Percentiles rank a stretch among this genome's conserved stretches.
Evolutionary conservation across 2,888 invertebrate genomes (phyloP).

Genomic region (Rhabditophanes sp.): DNA sequence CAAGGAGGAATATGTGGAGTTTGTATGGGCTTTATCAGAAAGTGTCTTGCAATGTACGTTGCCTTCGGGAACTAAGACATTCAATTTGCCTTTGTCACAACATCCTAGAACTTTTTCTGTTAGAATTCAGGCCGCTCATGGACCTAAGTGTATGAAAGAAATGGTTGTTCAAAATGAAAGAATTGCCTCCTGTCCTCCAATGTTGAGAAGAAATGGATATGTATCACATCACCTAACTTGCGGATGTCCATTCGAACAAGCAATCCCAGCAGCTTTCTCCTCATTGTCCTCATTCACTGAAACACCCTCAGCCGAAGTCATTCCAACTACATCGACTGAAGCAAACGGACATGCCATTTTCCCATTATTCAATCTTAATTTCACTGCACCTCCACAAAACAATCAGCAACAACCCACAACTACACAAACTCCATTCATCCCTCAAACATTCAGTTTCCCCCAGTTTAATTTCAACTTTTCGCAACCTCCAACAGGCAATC

Average conservation of each 20-base stretch:
- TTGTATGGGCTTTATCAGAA: conserved; percentile 23
- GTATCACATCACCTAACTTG: conserved; percentile 20
- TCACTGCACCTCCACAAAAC: too few species aligned
- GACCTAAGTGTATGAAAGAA: conserved; percentile 20
- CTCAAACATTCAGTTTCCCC: too few species aligned
- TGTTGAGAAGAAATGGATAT: conserved; percentile 21
- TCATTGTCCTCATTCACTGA: not conserved
- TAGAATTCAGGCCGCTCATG: conserved; percentile 21
- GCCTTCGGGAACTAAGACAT: too few species aligned
- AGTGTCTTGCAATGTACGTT: conserved; percentile 20
- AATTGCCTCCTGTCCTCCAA: conserved; percentile 24
- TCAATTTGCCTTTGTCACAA: too few species aligned
- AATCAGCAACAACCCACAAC: too few species aligned
- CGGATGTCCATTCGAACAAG: conserved; percentile 17
- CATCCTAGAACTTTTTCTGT: conserved; percentile 21
- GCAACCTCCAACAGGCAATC: too few species aligned
- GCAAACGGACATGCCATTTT: too few species aligned
- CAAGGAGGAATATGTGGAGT: conserved; percentile 17
- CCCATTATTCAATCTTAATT: too few species aligned
- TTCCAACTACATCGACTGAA: too few species aligned
- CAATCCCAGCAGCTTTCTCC: conserved; percentile 2
- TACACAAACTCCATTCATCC: too few species aligned
- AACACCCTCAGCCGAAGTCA: conserved; percentile 6
- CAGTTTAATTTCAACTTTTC: too few species aligned
- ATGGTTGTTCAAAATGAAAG: conserved; percentile 23